Conservation (phyloP, 2,113 vertebrate species). For the Speoplatyrhinus poulsoni region DNA sequence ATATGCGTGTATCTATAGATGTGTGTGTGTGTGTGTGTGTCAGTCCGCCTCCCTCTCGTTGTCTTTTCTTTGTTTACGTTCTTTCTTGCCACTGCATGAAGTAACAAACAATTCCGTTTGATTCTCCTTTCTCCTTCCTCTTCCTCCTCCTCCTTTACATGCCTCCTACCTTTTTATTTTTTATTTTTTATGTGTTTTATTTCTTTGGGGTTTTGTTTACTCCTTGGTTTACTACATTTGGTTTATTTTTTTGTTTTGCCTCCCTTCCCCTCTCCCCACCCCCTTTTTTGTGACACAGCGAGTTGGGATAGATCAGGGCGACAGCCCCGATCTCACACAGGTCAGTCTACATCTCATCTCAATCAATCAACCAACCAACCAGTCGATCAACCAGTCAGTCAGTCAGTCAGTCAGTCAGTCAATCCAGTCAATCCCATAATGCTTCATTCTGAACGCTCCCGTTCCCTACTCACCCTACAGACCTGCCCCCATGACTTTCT, state of each 20-base stretch:
- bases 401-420: conserved; percentile 34
- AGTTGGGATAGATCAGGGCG: conserved; percentile 92
- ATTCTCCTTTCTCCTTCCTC: conserved; percentile 76
- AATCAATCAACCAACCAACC: conserved; percentile 76
- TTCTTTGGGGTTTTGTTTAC: conserved; percentile 56
- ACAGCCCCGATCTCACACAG: conserved; percentile 93
- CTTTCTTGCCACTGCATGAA: conserved; percentile 78
- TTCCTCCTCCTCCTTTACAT: conserved; percentile 58
- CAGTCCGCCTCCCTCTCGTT: conserved; percentile 50
- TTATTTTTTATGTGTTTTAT: conserved; percentile 9
- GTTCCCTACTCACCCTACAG: conserved; percentile 81
- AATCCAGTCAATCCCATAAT: conserved; percentile 69
- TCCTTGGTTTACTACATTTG: conserved; percentile 66
- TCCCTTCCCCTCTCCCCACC: conserved; percentile 8
- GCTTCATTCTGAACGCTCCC: conserved; percentile 74
- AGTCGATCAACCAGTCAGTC: conserved; percentile 63
- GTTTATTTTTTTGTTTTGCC: conserved; percentile 67
- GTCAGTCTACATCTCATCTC: conserved; percentile 84
- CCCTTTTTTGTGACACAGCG: conserved; percentile 86
- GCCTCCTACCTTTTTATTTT: conserved; percentile 49
- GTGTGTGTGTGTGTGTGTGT: conserved; percentile 32
- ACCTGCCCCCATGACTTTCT: conserved; percentile 63
- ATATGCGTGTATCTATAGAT: conserved; percentile 53
- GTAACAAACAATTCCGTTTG: conserved; percentile 77
- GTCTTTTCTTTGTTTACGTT: conserved; percentile 70